Percentiles rank a stretch among this genome's conserved stretches.
Conservation (phyloP, 1,140 invertebrate genomes). For the Ditylenchus dipsaci region DNA sequence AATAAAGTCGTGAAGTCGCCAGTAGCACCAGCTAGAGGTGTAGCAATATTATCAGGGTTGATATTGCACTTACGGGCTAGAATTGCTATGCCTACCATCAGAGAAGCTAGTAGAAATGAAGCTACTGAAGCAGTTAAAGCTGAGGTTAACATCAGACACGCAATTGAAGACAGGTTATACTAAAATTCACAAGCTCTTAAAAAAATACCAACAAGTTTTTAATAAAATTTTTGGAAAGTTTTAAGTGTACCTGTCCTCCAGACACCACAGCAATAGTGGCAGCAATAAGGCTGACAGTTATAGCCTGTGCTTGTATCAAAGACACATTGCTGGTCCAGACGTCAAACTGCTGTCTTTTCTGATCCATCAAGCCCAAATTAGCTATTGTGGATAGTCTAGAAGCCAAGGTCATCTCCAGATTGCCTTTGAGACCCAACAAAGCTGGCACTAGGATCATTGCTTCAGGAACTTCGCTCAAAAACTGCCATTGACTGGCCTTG, state of each 20-base stretch:
- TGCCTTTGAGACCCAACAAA: constrained; percentile 85
- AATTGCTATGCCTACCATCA: constrained; percentile 35
- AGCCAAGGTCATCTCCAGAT: constrained; percentile 76
- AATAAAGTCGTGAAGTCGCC: constrained; percentile 81
- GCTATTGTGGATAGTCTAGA: constrained; percentile 34
- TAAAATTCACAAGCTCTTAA: constrained; percentile 6
- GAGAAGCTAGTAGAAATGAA: constrained; percentile 29
- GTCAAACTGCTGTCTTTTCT: constrained; percentile 15
- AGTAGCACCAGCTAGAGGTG: constrained; percentile 46
- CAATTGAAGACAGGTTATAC: constrained; percentile 20
- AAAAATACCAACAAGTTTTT: not conserved
- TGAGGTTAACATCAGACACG: constrained; percentile 25
- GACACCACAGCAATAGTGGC: constrained; percentile 25
- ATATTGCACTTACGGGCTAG: not conserved
- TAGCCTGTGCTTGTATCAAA: constrained; percentile 55
- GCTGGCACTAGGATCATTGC: constrained; percentile 88
- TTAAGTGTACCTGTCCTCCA: constrained; percentile 22
- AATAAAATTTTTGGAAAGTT: constrained; percentile 6
- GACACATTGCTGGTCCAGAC: constrained; percentile 28
- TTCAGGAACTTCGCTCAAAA: constrained; percentile 67
- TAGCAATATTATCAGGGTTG: constrained; percentile 52
- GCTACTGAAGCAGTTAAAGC: constrained; percentile 77
- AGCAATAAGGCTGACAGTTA: constrained; percentile 27
- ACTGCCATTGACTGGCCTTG: constrained; percentile 65
- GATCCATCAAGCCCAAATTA: constrained; percentile 33